Conservation (phyloP, 1,140 invertebrate genomes). For the Bradynema listronoti region DNA sequence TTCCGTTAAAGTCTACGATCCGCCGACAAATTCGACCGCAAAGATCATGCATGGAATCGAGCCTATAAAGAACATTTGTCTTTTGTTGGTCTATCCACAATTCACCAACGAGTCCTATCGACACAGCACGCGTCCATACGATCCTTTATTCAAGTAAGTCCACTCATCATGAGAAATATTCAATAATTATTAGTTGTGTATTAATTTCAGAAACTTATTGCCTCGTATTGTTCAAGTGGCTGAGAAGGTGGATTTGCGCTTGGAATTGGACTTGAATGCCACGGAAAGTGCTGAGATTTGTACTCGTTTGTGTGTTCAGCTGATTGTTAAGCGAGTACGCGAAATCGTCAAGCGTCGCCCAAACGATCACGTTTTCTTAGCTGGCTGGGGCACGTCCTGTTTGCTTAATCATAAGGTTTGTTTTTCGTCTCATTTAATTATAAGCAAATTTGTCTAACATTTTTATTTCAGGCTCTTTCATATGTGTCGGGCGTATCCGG, state of each 20-base stretch:
- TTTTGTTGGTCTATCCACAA: conserved; percentile 38
- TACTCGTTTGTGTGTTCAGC: conserved; percentile 19
- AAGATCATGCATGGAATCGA: conserved; percentile 20
- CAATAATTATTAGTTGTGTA: neutral
- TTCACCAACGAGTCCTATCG: conserved; percentile 8
- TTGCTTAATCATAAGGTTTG: conserved; percentile 31
- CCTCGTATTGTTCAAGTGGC: conserved; percentile 25
- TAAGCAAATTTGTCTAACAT: neutral
- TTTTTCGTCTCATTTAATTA: neutral
- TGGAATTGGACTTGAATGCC: conserved; percentile 15
- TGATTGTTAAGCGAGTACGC: conserved; percentile 23
- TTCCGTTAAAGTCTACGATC: conserved; percentile 25
- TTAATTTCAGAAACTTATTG: conserved; percentile 31
- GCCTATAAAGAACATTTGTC: conserved; percentile 26
- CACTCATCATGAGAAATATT: conserved; percentile 1
- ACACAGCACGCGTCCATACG: neutral
- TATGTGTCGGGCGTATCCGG: conserved; percentile 32
- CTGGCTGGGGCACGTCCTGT: conserved; percentile 37
- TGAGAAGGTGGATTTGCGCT: conserved; percentile 32
- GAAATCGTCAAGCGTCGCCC: conserved; percentile 29
- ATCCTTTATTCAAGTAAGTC: too few relatives aligned
- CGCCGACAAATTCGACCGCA: conserved; percentile 19
- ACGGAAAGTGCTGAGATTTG: conserved; percentile 19
- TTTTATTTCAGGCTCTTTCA: conserved; percentile 15
- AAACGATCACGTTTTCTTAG: conserved; percentile 38